Conservation (phyloP, 1,140 invertebrate species). For the Leguminivora glycinivorella region DNA sequence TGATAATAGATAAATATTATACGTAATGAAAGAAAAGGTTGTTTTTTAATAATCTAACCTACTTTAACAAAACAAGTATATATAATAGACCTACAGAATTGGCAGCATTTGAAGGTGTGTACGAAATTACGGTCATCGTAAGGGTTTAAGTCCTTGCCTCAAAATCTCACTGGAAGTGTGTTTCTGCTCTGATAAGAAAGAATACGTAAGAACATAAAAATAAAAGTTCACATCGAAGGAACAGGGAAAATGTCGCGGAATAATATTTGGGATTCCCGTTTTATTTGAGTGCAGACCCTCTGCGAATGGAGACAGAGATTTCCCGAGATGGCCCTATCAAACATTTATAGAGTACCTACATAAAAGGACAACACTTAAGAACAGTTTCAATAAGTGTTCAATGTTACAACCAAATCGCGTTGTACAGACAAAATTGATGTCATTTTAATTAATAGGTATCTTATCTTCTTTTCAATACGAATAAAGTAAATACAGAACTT, state of each 20-base stretch:
- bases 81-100: too few species aligned
- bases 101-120: not conserved
- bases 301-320: conserved; percentile 77
- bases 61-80: too few species aligned
- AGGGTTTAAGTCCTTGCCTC: conserved; percentile 64
- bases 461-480: not conserved
- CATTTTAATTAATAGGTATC: not conserved
- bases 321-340: conserved; percentile 78
- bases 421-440: not conserved
- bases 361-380: conserved; percentile 78
- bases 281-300: conserved; percentile 78
- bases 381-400: conserved; percentile 76
- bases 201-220: conserved; percentile 77
- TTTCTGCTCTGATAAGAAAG: conserved; percentile 76
- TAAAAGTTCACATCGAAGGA: conserved; percentile 77
- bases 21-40: too few species aligned
- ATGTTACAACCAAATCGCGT: conserved; percentile 39
- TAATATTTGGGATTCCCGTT: conserved; percentile 78
- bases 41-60: too few species aligned
- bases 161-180: conserved; percentile 67
- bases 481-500: not conserved
- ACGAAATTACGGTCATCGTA: conserved; percentile 34
- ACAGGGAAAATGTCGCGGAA: conserved; percentile 74
- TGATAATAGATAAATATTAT: too few species aligned
- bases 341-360: conserved; percentile 78